Evolutionary conservation across 2,797 vertebrate genomes (phyloP).

Genomic region (Phoxinus dragarum): DNA sequence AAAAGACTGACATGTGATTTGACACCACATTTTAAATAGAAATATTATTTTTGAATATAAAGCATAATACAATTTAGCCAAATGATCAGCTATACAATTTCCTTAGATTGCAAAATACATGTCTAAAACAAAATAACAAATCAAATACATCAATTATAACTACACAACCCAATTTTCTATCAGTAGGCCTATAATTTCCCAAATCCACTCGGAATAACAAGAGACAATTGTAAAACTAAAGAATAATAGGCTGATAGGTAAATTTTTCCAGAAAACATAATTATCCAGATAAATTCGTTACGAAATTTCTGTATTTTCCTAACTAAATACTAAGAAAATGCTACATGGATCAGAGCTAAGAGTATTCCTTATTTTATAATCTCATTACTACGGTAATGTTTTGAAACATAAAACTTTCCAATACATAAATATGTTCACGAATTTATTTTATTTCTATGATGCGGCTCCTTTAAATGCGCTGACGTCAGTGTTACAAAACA

Average conservation of each 20-base stretch:
- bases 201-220: neutral
- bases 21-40: neutral
- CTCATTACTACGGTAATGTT: neutral
- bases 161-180: neutral
- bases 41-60: neutral
- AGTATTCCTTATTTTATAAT: neutral
- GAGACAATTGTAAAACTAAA: neutral
- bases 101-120: neutral
- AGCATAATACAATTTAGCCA: neutral
- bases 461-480: slow-evolving; percentile 16
- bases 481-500: slow-evolving; percentile 40
- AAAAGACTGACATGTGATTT: neutral
- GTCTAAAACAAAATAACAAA: neutral
- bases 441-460: neutral
- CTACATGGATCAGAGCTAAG: neutral
- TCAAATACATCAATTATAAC: neutral
- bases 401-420: neutral
- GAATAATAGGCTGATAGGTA: too few species aligned
- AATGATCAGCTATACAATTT: neutral
- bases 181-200: neutral
- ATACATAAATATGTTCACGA: neutral
- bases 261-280: neutral
- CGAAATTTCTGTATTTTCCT: neutral
- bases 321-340: neutral
- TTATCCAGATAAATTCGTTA: neutral